phyloP scores from a whole-genome alignment of 2,888 invertebrate species.

The Lutraria lutraria region DNA sequence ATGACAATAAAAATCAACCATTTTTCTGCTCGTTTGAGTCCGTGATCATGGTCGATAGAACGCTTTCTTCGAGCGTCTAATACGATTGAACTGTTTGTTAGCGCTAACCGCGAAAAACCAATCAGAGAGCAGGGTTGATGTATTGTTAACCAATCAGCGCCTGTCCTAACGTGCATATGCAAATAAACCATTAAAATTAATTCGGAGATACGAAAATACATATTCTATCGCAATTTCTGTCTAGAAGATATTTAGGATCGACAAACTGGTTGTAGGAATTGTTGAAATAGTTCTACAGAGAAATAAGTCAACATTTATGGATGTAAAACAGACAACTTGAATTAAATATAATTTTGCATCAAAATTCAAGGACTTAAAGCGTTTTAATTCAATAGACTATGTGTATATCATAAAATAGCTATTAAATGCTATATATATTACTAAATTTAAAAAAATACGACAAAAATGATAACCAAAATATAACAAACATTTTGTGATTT shows the following conservation, averaged over 20 bases:
- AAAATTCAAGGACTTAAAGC: not conserved
- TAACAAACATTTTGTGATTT: not conserved
- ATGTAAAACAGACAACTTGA: not conserved
- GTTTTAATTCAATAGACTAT: not conserved
- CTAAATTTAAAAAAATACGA: not conserved
- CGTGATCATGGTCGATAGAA: constrained; percentile 45
- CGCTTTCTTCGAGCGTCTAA: constrained; percentile 45
- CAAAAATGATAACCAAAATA: not conserved
- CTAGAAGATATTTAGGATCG: not conserved
- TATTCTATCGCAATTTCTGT: constrained; percentile 24
- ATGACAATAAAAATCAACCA: constrained; percentile 56
- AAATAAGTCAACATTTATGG: not conserved
- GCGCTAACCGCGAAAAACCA: constrained; percentile 68
- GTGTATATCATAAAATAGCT: not conserved
- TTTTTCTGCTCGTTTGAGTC: constrained; percentile 33
- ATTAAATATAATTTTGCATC: not conserved
- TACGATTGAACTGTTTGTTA: constrained; percentile 60
- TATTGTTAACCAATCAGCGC: constrained; percentile 63
- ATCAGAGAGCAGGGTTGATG: constrained; percentile 54
- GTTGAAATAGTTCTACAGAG: not conserved
- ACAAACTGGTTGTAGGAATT: not conserved
- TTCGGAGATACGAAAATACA: constrained; percentile 26
- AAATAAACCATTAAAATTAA: constrained; percentile 41
- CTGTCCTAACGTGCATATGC: constrained; percentile 44
- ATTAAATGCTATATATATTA: not conserved